Base-by-base conservation (phyloP, 2,797 vertebrate genomes). In the Myotis daubentonii region DNA sequence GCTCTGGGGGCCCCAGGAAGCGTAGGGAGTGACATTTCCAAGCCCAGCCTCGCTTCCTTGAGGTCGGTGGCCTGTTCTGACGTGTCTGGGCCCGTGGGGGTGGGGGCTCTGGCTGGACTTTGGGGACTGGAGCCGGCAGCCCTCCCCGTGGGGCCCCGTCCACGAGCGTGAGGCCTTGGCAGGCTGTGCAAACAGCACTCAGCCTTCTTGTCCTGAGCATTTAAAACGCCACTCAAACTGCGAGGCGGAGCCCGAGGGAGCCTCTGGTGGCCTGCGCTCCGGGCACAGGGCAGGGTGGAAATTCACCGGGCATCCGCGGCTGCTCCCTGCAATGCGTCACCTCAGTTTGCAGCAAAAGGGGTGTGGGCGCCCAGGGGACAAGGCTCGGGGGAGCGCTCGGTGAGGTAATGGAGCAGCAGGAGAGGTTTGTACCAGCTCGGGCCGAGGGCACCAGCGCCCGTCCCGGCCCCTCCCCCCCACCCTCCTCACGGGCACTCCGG, bases 231-330 rank as follows among this genome's bases (percentile, higher is more conserved):
- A 9, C 68, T 72, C 47, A 41, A 5, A 22, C 72, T 5, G 53
- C 20, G 87, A 85, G 93, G 90, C 15, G n/a, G 80, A 89, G 90
- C 84, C 92, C 5, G 11, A 16, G 49, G 60, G 81, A 74, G 80
- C 66, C 47, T 93, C 86, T 11, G 44, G 10, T 10, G 70, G 87
- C 76, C 86, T 38, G 78, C 44, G 80, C 92, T 23, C 0, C 0
- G 9, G 82, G 65, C 75, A 20, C 87, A 74, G 9, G 85, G 71
- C 75, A 10, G 80, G 81, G 62, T 91, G 97, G 95, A 93, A 97
- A 97, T 96, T 83, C 85, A 92, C 95, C 38, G 57, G 87, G 68
- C 84, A 36, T 57, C 71, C 44, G 0, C 5, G 6, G 74, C 62
- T 0, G 6, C 85, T 22, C 6, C 25, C 82, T 47, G 30, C 55